phyloP scores from a whole-genome alignment of 2,797 vertebrate species.

The Leptoclinus maculatus region DNA sequence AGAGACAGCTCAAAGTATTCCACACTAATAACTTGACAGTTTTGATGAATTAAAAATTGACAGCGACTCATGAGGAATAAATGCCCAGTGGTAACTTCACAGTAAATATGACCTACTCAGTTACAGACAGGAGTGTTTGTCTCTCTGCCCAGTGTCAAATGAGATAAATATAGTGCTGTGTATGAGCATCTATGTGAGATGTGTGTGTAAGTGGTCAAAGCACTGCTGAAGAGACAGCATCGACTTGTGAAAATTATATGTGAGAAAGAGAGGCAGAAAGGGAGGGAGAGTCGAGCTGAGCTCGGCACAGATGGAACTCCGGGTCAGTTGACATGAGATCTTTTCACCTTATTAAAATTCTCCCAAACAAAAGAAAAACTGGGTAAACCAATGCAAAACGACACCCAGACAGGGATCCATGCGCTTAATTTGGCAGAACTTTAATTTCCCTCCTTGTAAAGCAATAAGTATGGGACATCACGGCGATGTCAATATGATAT shows the following conservation, averaged over 20 bases:
- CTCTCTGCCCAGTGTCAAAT: slow-evolving; percentile 27
- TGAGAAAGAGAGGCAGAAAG: slow-evolving; percentile 10
- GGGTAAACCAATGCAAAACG: neutral
- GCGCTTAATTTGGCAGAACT: slow-evolving; percentile 43
- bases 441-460: slow-evolving; percentile 62
- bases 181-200: neutral
- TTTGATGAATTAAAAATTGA: slow-evolving; percentile 45
- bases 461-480: slow-evolving; percentile 44
- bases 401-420: slow-evolving; percentile 5
- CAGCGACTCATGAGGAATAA: slow-evolving; percentile 19
- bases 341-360: slow-evolving; percentile 30
- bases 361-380: slow-evolving; percentile 1
- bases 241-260: slow-evolving; percentile 27
- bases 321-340: slow-evolving; percentile 25
- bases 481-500: slow-evolving; percentile 64
- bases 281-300: neutral
- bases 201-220: neutral
- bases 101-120: slow-evolving; percentile 38
- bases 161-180: slow-evolving; percentile 37
- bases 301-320: slow-evolving; percentile 20
- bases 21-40: slow-evolving; percentile 32
- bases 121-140: slow-evolving; percentile 19
- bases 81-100: slow-evolving; percentile 31
- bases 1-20: slow-evolving; percentile 24
- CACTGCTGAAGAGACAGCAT: slow-evolving; percentile 2